Percentiles rank a stretch among this genome's conserved stretches.
These are phyloP conservation scores for Echeneis naucrates DNA, from an alignment of 2,797 vertebrate species.

Conservation along the genomic window DNA sequence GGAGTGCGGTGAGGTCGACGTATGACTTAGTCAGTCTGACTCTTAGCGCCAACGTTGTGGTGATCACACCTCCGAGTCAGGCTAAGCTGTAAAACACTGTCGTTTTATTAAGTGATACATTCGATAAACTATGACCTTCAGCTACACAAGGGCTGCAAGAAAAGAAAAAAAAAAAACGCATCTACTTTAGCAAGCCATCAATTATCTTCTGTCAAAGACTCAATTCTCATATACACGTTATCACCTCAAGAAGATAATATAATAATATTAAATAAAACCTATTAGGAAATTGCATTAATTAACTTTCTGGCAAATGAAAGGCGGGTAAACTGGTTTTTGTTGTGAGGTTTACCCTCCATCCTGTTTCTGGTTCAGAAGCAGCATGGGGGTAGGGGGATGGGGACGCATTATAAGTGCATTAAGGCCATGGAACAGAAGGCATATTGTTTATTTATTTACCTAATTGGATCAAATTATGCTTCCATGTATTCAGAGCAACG, in stretches of 20 bases:
- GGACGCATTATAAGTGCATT: conserved; percentile 80
- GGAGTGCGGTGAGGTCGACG: conserved; percentile 5
- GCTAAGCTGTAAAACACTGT: conserved; percentile 1
- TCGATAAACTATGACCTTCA: conserved; percentile 16
- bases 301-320: conserved; percentile 49
- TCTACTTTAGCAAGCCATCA: conserved; percentile 29
- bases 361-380: conserved; percentile 44
- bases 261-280: conserved; percentile 7
- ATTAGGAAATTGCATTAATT: conserved; percentile 49
- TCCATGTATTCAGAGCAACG: conserved; percentile 74
- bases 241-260: conserved; percentile 23
- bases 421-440: conserved; percentile 80
- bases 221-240: neutral
- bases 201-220: neutral
- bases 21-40: neutral
- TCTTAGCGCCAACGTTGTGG: neutral
- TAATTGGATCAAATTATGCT: conserved; percentile 83
- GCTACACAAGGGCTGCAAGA: conserved; percentile 8
- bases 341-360: conserved; percentile 51
- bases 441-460: conserved; percentile 86
- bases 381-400: conserved; percentile 57
- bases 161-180: conserved; percentile 31
- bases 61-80: neutral
- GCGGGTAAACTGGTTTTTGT: conserved; percentile 40
- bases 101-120: conserved; percentile 14